These are phyloP conservation scores for Sesia bembeciformis DNA, from an alignment of 2,888 invertebrate genomes.

Conservation along the genomic window DNA sequence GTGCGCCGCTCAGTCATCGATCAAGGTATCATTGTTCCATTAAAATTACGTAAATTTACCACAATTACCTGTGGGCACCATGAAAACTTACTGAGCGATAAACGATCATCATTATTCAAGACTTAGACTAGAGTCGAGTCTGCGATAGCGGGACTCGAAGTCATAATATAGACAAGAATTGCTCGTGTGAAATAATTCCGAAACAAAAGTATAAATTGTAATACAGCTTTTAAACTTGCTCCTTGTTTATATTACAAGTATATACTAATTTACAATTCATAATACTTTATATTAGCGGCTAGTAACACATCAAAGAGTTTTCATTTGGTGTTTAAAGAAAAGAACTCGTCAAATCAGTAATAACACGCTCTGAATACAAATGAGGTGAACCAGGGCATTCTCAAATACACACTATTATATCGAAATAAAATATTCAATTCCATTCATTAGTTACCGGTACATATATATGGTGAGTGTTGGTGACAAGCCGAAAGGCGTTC, in stretches of 20 bases:
- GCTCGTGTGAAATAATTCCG: not conserved
- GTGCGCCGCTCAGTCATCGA: slow-evolving; percentile 21
- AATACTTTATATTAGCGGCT: not conserved
- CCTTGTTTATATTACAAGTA: not conserved
- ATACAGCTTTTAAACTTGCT: too few species aligned
- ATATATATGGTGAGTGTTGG: slow-evolving; percentile 26
- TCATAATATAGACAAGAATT: not conserved
- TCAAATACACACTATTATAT: slow-evolving; percentile 59
- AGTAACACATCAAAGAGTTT: slow-evolving; percentile 15
- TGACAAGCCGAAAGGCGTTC: slow-evolving; percentile 58
- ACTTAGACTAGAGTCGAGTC: slow-evolving; percentile 11
- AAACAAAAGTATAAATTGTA: not conserved
- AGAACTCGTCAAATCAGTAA: slow-evolving; percentile 69
- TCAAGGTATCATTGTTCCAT: slow-evolving; percentile 36
- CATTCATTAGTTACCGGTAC: slow-evolving; percentile 56
- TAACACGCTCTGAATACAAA: slow-evolving; percentile 67
- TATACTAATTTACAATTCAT: not conserved
- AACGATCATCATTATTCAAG: slow-evolving; percentile 23
- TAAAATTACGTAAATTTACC: slow-evolving; percentile 29
- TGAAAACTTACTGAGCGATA: slow-evolving; percentile 18
- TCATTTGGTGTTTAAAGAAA: slow-evolving; percentile 58
- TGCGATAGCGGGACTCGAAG: not conserved
- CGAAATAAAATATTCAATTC: slow-evolving; percentile 70
- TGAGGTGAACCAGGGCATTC: slow-evolving; percentile 70
- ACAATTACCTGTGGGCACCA: slow-evolving; percentile 21